Percentiles rank a stretch among this genome's conserved stretches.
phyloP scores from a whole-genome alignment of 2,888 invertebrate species.

The Caenorhabditis sp. region DNA sequence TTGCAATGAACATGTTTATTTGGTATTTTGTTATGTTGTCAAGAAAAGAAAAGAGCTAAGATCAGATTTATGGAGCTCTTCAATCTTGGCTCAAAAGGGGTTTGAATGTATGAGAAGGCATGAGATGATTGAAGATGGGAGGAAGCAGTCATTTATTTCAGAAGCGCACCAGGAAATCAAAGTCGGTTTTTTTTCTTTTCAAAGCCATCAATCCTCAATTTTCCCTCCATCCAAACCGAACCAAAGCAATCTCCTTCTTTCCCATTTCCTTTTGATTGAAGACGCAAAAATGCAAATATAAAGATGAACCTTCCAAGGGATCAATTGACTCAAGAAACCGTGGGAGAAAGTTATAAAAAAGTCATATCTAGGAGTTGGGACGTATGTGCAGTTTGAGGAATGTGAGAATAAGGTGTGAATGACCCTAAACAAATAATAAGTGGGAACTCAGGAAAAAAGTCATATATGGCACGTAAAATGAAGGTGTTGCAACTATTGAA shows the following conservation, averaged over 20 bases:
- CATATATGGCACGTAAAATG: neutral
- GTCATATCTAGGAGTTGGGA: neutral
- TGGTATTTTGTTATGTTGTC: neutral
- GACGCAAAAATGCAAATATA: neutral
- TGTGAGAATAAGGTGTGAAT: slow-evolving; percentile 12
- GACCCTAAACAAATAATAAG: slow-evolving; percentile 7
- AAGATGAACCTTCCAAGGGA: neutral
- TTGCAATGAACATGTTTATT: slow-evolving; percentile 56
- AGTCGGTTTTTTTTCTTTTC: neutral
- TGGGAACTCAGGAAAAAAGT: neutral
- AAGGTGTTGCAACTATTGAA: no score
- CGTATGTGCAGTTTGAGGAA: slow-evolving; percentile 1
- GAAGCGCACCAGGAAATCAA: neutral
- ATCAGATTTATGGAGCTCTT: neutral
- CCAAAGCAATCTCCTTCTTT: neutral
- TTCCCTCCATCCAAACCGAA: neutral
- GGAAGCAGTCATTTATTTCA: neutral
- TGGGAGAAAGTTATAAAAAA: slow-evolving; percentile 2
- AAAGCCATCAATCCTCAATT: slow-evolving; percentile 3
- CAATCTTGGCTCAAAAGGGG: neutral
- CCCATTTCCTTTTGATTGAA: neutral
- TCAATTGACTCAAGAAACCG: slow-evolving; percentile 2
- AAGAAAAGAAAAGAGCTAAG: neutral
- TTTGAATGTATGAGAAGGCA: neutral
- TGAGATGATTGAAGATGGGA: slow-evolving; percentile 2